These are phyloP conservation scores for Drosophila tristis DNA, from an alignment of 1,140 invertebrate genomes.

Conservation along the genomic window DNA sequence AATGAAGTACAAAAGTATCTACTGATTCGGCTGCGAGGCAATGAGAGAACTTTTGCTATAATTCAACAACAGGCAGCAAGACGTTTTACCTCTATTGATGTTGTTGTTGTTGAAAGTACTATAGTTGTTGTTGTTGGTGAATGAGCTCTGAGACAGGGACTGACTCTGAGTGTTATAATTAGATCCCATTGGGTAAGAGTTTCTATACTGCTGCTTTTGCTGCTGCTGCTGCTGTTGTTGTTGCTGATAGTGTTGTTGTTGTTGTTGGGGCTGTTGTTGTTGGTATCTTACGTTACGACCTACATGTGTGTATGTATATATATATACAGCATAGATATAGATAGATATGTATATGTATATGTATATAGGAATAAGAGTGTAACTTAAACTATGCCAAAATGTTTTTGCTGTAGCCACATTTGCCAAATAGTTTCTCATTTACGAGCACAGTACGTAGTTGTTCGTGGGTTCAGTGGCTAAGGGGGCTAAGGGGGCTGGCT, in stretches of 20 bases:
- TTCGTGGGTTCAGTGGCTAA: constrained; percentile 10
- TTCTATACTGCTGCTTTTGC: constrained; percentile 76
- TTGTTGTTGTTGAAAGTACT: constrained; percentile 59
- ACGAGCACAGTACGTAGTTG: constrained; percentile 11
- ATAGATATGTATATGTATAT: constrained; percentile 8
- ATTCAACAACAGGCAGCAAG: constrained; percentile 18
- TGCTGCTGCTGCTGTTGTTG: constrained; percentile 43
- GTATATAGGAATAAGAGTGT: constrained; percentile 23
- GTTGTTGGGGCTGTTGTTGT: constrained; percentile 46
- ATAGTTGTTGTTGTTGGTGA: constrained; percentile 39
- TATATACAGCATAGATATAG: constrained; percentile 24
- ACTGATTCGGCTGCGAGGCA: constrained; percentile 14
- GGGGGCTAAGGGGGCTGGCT: neutral
- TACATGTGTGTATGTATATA: constrained; percentile 32
- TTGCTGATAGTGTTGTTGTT: constrained; percentile 45
- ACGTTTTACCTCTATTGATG: constrained; percentile 71
- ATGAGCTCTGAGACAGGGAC: constrained; percentile 50
- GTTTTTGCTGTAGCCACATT: constrained; percentile 46
- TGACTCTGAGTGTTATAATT: constrained; percentile 69
- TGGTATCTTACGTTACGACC: constrained; percentile 75
- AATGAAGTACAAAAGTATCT: constrained; percentile 16
- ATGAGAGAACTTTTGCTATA: constrained; percentile 16
- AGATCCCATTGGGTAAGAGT: constrained; percentile 70
- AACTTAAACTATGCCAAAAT: constrained; percentile 40
- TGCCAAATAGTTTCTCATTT: constrained; percentile 49